phyloP scores from a whole-genome alignment of 2,888 invertebrate genomes.

The Azorinus chamasolen region DNA sequence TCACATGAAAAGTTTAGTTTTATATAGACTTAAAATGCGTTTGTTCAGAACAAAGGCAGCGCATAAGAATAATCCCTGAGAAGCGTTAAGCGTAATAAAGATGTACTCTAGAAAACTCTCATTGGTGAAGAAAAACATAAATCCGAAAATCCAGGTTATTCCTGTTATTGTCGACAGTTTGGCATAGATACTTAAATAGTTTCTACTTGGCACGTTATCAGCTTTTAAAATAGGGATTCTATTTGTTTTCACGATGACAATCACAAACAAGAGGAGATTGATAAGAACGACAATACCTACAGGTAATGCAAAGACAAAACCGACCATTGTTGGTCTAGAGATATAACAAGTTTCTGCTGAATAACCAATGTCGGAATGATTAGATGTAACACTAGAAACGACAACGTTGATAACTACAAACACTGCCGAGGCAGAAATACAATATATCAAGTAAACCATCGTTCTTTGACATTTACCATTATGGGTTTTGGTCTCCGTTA shows the following conservation, averaged over 20 bases:
- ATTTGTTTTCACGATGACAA: constrained; percentile 30
- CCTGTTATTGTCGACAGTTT: constrained; percentile 53
- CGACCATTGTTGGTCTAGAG: constrained; percentile 36
- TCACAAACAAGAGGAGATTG: constrained; percentile 31
- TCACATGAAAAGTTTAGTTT: too few relatives aligned
- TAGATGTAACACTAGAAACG: neutral
- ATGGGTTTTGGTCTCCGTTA: neutral
- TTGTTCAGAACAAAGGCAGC: constrained; percentile 45
- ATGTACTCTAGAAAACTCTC: constrained; percentile 35
- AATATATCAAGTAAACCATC: constrained; percentile 32
- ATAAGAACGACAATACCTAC: constrained; percentile 21
- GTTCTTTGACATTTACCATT: neutral
- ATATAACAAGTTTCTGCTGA: constrained; percentile 42
- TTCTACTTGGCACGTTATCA: constrained; percentile 14
- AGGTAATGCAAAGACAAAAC: constrained; percentile 38
- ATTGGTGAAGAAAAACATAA: constrained; percentile 28
- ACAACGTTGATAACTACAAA: constrained; percentile 37
- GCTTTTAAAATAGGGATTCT: constrained; percentile 4
- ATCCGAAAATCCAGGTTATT: constrained; percentile 50
- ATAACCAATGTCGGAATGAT: constrained; percentile 35
- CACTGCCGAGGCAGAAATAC: constrained; percentile 2
- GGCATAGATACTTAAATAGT: constrained; percentile 44
- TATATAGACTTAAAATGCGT: constrained; percentile 12
- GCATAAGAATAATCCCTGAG: constrained; percentile 49
- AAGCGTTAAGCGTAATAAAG: constrained; percentile 46